phyloP scores from a whole-genome alignment of 2,888 invertebrate species.

The Caprella mutica region DNA sequence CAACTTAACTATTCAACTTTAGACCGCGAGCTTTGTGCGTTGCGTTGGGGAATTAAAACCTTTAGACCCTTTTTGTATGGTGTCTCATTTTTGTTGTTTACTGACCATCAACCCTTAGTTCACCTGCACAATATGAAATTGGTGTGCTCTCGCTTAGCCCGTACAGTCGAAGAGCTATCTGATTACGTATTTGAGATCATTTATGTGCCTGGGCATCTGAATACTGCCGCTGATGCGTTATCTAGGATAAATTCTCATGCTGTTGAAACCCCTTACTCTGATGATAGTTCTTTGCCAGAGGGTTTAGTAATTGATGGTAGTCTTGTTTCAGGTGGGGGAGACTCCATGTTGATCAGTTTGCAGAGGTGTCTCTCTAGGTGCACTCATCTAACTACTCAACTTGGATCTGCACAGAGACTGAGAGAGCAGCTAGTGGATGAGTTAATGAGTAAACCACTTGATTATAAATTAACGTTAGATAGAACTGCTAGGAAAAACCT shows the following conservation, averaged over 20 bases:
- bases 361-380: too few species aligned
- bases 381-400: too few species aligned
- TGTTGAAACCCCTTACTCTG: too few species aligned
- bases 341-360: too few species aligned
- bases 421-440: too few species aligned
- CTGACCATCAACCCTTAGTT: neutral
- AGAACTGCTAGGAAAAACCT: too few species aligned
- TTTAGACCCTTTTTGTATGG: neutral
- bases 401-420: too few species aligned
- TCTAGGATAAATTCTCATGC: neutral
- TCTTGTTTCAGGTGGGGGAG: too few species aligned
- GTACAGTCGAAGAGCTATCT: neutral
- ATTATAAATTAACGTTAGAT: too few species aligned
- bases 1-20: neutral
- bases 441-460: too few species aligned
- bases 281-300: too few species aligned
- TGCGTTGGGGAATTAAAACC: neutral
- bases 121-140: conserved; percentile 1
- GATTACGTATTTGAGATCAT: neutral
- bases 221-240: neutral
- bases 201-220: neutral
- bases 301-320: too few species aligned
- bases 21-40: neutral
- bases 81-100: neutral
- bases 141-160: neutral